Evolutionary conservation across 2,113 vertebrate species (phyloP).

Genomic region (Mirounga angustirostris): DNA sequence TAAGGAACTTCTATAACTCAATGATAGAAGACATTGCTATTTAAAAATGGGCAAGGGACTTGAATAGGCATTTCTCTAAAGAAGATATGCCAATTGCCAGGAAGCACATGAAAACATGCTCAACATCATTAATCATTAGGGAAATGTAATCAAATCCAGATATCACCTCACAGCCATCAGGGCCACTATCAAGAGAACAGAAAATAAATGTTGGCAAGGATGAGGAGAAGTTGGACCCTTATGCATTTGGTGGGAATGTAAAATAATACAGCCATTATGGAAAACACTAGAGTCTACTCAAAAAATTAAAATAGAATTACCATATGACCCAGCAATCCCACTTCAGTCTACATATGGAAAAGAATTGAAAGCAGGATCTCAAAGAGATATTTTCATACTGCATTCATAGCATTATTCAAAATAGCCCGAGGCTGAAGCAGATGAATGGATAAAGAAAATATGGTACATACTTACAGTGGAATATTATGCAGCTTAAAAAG

Average conservation of each 20-base stretch:
- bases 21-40: not conserved
- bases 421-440: not conserved
- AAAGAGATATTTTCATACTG: not conserved
- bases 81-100: not conserved
- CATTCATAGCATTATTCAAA: not conserved
- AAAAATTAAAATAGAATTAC: slow-evolving; percentile 31
- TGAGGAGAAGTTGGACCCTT: not conserved
- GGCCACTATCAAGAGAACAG: not conserved
- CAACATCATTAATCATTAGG: not conserved
- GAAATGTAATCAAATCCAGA: not conserved
- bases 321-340: not conserved
- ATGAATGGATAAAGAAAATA: slow-evolving; percentile 28
- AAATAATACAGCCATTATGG: not conserved
- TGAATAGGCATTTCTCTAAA: not conserved
- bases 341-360: not conserved
- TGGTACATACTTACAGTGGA: not conserved
- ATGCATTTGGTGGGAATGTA: not conserved
- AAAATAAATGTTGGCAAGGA: not conserved
- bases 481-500: not conserved
- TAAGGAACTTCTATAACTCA: not conserved
- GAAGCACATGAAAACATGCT: not conserved
- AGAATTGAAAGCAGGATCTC: not conserved
- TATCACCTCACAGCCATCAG: not conserved
- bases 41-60: not conserved
- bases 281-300: not conserved